phyloP scores from a whole-genome alignment of 1,140 invertebrate species.

The Bacillus rossius region DNA sequence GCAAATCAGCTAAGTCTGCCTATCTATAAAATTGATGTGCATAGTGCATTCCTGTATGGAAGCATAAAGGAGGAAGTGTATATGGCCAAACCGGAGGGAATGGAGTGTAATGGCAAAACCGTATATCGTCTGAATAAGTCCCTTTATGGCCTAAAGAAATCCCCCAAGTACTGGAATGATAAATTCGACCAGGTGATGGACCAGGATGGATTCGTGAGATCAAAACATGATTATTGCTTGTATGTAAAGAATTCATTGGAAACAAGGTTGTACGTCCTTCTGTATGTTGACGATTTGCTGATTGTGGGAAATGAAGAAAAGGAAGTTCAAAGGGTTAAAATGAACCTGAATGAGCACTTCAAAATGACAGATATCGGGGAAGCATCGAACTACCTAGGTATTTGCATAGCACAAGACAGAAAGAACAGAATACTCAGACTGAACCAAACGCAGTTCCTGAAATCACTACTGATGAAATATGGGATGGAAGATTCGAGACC shows the following conservation, averaged over 20 bases:
- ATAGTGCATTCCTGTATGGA: no score
- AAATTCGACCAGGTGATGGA: no score
- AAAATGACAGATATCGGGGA: constrained; percentile 36
- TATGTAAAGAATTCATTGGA: constrained; percentile 17
- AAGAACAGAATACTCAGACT: constrained; percentile 25
- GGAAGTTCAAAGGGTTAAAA: constrained; percentile 26
- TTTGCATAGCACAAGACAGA: constrained; percentile 33
- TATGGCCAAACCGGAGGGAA: no score
- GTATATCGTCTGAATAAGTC: no score
- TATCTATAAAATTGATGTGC: no score
- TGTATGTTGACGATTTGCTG: constrained; percentile 39
- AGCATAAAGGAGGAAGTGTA: no score
- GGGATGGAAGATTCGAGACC: constrained; percentile 36
- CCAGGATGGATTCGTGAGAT: no score
- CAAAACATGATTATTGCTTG: no score
- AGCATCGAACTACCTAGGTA: constrained; percentile 31
- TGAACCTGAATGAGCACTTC: constrained; percentile 33
- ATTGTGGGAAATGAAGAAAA: constrained; percentile 25
- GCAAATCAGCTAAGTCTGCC: no score
- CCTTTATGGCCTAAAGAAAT: no score
- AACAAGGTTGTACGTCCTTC: constrained; percentile 21
- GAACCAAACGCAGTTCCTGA: constrained; percentile 33
- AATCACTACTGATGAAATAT: constrained; percentile 34
- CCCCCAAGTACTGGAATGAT: no score
- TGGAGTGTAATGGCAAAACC: no score